phyloP scores from a whole-genome alignment of 2,797 vertebrate genomes.

The Carapus acus region DNA sequence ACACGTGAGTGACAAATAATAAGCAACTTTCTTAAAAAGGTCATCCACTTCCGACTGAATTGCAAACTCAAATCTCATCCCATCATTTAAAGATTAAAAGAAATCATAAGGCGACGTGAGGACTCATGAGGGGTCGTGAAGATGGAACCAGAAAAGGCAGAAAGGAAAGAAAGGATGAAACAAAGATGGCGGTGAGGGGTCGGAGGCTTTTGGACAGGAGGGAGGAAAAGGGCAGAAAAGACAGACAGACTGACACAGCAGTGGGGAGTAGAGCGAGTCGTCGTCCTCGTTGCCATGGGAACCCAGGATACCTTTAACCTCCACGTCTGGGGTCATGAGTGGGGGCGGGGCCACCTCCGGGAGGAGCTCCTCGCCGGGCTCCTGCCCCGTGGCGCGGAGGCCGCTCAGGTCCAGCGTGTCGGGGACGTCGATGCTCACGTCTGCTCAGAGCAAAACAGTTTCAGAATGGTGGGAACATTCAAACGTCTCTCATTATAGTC shows the following conservation, averaged over 20 bases:
- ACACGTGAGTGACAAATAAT: no score
- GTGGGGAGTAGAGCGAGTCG: conserved; percentile 99
- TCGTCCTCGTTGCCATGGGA: conserved; percentile 99
- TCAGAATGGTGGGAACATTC: neutral
- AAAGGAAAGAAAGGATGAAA: conserved; percentile 46
- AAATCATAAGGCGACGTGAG: conserved; percentile 45
- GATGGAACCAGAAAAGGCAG: conserved; percentile 40
- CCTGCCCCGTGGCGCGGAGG: conserved; percentile 84
- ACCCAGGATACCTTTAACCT: conserved; percentile 99
- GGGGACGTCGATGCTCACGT: conserved; percentile 96
- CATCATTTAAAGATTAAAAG: conserved; percentile 20
- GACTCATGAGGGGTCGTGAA: conserved; percentile 31
- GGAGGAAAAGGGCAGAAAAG: conserved; percentile 58
- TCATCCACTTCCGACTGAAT: conserved; percentile 14
- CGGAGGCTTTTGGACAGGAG: conserved; percentile 27
- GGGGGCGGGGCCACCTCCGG: conserved; percentile 96
- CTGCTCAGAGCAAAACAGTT: conserved; percentile 58
- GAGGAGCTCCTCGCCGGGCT: conserved; percentile 94
- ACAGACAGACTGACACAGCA: conserved; percentile 98
- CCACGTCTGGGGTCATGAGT: conserved; percentile 95
- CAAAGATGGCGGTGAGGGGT: conserved; percentile 16
- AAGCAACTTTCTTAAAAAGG: no score
- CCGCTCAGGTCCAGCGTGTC: conserved; percentile 90
- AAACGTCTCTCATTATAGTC: neutral
- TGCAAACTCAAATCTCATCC: conserved; percentile 20